These are phyloP conservation scores for Macrosteles quadrilineatus DNA, from an alignment of 1,140 invertebrate genomes.

Conservation along the genomic window DNA sequence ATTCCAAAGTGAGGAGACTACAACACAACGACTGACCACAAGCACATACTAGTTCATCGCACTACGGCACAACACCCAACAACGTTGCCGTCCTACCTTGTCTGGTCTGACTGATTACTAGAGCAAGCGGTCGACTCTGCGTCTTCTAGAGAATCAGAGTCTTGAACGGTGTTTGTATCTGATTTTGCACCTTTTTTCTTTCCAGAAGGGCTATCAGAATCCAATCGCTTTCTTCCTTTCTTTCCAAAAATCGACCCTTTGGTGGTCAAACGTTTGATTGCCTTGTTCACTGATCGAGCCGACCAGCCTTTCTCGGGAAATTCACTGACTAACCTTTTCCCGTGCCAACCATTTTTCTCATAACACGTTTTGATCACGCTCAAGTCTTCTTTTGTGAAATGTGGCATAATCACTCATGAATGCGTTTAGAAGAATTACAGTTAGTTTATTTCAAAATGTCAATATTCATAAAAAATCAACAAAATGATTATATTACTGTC, in stretches of 20 bases:
- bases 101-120: slow-evolving; percentile 5
- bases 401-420: slow-evolving; percentile 30
- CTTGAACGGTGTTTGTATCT: not conserved
- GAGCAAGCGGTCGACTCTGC: not conserved
- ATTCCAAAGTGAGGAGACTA: not conserved
- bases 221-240: slow-evolving; percentile 15
- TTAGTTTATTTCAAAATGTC: not conserved
- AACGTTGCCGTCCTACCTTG: not conserved
- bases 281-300: slow-evolving; percentile 20
- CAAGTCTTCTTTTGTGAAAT: slow-evolving; percentile 30
- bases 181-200: not conserved
- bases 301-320: slow-evolving; percentile 29
- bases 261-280: slow-evolving; percentile 27
- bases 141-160: not conserved
- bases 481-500: no score
- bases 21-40: not conserved
- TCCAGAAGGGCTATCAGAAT: not conserved
- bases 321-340: slow-evolving; percentile 26
- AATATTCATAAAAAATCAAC: no score
- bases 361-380: slow-evolving; percentile 22
- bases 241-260: slow-evolving; percentile 27
- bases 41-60: not conserved
- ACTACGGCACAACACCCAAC: not conserved
- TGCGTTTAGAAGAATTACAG: not conserved
- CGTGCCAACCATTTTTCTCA: slow-evolving; percentile 30